phyloP scores from a whole-genome alignment of 2,113 vertebrate species.

The Plectropomus leopardus region DNA sequence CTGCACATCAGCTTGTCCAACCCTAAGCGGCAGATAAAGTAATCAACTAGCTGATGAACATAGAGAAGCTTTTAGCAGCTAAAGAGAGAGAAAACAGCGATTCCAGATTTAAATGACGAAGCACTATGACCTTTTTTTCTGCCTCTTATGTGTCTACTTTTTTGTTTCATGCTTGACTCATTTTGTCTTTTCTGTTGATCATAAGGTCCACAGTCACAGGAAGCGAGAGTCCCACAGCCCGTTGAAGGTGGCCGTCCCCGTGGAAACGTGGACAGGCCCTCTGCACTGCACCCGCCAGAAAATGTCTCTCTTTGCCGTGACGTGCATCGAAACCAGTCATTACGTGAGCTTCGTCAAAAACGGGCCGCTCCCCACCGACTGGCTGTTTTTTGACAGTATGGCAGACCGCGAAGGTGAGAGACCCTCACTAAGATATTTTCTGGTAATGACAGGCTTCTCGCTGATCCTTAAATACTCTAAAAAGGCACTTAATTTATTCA shows the following conservation, averaged over 20 bases:
- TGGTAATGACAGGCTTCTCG: too few relatives aligned
- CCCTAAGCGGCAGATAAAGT: too few relatives aligned
- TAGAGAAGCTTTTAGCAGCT: too few relatives aligned
- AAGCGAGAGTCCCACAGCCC: slow-evolving; percentile 82
- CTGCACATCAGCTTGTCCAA: too few relatives aligned
- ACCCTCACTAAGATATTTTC: fast-evolving
- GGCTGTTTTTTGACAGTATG: slow-evolving; percentile 92
- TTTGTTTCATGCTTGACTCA: too few relatives aligned
- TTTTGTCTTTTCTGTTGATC: background rate
- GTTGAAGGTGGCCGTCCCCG: slow-evolving; percentile 63
- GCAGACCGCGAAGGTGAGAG: slow-evolving; percentile 88
- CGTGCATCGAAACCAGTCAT: slow-evolving; percentile 90
- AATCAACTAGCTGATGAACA: too few relatives aligned
- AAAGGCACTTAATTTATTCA: too few relatives aligned
- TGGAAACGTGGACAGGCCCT: slow-evolving; percentile 59
- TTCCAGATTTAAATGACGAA: background rate
- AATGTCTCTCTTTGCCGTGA: slow-evolving; percentile 87
- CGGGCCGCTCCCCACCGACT: slow-evolving; percentile 78
- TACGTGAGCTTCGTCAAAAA: slow-evolving; percentile 89
- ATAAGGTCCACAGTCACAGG: slow-evolving; percentile 87
- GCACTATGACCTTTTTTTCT: background rate
- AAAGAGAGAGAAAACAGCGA: background rate
- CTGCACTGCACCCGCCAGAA: slow-evolving; percentile 78
- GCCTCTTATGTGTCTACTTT: background rate
- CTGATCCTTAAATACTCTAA: too few relatives aligned